phyloP scores from a whole-genome alignment of 2,888 invertebrate species.

The Ceriagrion tenellum region DNA sequence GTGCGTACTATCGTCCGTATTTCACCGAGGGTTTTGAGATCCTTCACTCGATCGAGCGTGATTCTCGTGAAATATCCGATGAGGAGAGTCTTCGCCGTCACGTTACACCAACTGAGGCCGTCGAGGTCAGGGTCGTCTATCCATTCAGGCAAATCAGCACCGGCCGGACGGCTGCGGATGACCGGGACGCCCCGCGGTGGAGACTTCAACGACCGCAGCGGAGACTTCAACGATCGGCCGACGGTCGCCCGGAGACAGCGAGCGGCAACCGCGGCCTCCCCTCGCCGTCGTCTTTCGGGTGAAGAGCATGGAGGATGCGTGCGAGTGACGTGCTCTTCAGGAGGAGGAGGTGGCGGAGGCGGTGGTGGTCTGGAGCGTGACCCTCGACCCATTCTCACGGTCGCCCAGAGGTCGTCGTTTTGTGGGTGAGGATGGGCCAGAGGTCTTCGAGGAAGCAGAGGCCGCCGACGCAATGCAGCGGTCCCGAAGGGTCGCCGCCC shows the following conservation, averaged over 20 bases:
- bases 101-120: neutral
- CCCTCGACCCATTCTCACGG: neutral
- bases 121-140: neutral
- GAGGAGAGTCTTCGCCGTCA: neutral
- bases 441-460: conserved; percentile 64
- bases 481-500: neutral
- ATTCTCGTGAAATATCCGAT: neutral
- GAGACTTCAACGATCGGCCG: conserved; percentile 6
- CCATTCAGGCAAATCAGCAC: neutral
- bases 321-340: neutral
- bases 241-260: too few relatives aligned
- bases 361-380: conserved; percentile 43
- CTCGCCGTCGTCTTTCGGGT: neutral
- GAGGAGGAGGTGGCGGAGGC: neutral
- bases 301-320: too few relatives aligned
- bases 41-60: neutral
- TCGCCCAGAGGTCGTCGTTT: conserved; percentile 15
- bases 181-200: neutral
- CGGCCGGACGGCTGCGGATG: neutral
- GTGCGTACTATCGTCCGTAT: neutral
- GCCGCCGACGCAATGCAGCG: neutral
- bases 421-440: conserved; percentile 45
- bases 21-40: neutral
- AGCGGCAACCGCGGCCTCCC: too few relatives aligned
- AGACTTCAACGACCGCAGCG: neutral